Conservation (phyloP, 2,113 vertebrate genomes). For the Phasianus colchicus region DNA sequence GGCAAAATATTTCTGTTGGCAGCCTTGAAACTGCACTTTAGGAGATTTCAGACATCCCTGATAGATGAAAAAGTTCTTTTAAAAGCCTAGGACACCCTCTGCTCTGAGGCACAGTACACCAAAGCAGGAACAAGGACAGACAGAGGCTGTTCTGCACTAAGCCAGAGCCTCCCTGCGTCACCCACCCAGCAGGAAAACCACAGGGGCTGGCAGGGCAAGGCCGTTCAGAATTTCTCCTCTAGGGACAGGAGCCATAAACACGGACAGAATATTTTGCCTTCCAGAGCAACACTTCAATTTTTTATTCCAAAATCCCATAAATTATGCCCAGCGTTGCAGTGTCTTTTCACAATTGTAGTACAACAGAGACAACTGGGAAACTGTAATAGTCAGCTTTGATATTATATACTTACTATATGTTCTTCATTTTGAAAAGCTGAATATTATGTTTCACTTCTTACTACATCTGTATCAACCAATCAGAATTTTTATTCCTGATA, state of each 20-base stretch:
- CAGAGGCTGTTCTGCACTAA: neutral
- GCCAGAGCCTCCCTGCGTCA: neutral
- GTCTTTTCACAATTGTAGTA: neutral
- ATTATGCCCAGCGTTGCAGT: neutral
- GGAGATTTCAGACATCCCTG: fast-evolving
- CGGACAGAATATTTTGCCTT: neutral
- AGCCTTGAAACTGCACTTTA: neutral
- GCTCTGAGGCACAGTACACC: neutral
- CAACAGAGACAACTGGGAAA: neutral
- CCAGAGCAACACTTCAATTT: neutral
- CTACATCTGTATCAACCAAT: neutral
- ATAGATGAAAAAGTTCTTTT: neutral
- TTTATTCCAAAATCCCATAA: neutral
- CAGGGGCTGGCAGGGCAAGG: neutral
- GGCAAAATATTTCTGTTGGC: neutral
- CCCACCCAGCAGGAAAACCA: neutral
- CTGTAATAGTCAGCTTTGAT: neutral
- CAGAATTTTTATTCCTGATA: neutral
- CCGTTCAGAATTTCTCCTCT: neutral
- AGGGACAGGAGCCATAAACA: no score
- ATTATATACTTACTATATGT: neutral
- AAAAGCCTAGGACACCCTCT: neutral
- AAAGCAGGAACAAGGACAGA: neutral
- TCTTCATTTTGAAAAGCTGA: neutral
- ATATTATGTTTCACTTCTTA: neutral